phyloP scores from a whole-genome alignment of 2,797 vertebrate species.

The Parambassis ranga region DNA sequence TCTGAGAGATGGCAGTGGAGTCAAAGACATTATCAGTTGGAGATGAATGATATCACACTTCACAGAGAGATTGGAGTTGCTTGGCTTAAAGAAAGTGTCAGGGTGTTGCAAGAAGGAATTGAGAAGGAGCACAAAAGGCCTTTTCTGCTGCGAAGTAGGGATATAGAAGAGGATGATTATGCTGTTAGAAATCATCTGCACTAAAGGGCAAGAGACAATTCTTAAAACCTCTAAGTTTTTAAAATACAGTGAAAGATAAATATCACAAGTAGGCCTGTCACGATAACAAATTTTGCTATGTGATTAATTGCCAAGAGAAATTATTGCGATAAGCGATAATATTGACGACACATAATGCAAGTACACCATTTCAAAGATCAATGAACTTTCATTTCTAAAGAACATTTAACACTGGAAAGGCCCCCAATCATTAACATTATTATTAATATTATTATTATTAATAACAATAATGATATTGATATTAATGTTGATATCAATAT shows the following conservation, averaged over 20 bases:
- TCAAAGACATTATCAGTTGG: slow-evolving; percentile 49
- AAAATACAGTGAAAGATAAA: slow-evolving; percentile 6
- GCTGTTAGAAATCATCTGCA: not conserved
- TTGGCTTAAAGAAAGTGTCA: slow-evolving; percentile 33
- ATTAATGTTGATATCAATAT: too few species aligned
- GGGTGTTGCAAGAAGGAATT: slow-evolving; percentile 30
- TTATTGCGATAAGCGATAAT: too few species aligned
- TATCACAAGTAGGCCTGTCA: too few species aligned
- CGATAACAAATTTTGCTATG: too few species aligned
- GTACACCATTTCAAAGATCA: too few species aligned
- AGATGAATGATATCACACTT: slow-evolving; percentile 66
- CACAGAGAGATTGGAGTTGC: slow-evolving; percentile 46
- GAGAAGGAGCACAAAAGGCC: slow-evolving; percentile 13
- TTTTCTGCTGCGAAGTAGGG: slow-evolving; percentile 5
- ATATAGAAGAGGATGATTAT: slow-evolving; percentile 11
- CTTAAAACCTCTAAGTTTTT: not conserved
- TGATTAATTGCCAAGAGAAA: too few species aligned
- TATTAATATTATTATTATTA: too few species aligned
- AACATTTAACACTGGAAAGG: too few species aligned
- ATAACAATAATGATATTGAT: too few species aligned
- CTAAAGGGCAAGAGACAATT: not conserved
- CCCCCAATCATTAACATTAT: too few species aligned
- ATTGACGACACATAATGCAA: too few species aligned
- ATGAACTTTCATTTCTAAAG: too few species aligned
- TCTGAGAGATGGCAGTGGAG: slow-evolving; percentile 50